These are phyloP conservation scores for Myotis planiceps DNA, from an alignment of 2,797 vertebrate genomes.

Conservation along the genomic window DNA sequence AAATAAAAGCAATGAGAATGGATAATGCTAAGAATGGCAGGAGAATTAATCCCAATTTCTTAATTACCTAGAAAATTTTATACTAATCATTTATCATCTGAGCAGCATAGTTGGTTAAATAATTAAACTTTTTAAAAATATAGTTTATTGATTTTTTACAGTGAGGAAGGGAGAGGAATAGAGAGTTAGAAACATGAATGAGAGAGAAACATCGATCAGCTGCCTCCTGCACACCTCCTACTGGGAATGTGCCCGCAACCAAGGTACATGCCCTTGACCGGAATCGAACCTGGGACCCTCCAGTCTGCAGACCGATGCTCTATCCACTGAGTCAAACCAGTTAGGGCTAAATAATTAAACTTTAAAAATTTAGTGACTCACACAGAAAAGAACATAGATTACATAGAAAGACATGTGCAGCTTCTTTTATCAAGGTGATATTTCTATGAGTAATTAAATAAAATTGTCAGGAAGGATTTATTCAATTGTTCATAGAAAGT, in stretches of 20 bases:
- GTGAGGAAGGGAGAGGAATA: no score
- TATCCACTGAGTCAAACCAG: no score
- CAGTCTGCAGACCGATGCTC: no score
- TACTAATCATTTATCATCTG: not conserved
- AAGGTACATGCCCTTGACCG: no score
- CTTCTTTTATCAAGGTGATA: not conserved
- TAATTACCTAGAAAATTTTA: not conserved
- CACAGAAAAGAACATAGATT: not conserved
- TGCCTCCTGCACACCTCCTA: no score
- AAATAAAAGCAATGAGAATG: not conserved
- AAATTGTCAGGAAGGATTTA: not conserved
- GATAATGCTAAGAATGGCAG: not conserved
- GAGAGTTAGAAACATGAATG: no score
- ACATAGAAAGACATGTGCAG: not conserved
- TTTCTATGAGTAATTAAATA: not conserved
- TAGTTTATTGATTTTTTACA: no score
- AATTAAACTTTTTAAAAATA: not conserved
- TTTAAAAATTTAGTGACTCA: not conserved
- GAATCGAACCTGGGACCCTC: no score
- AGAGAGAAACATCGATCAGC: no score
- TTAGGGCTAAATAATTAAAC: not conserved
- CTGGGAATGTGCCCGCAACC: no score
- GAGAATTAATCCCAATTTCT: not conserved
- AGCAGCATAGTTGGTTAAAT: not conserved
- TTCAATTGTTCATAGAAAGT: not conserved